phyloP scores from a whole-genome alignment of 2,888 invertebrate species.

The Rotaria magnacalcarata region DNA sequence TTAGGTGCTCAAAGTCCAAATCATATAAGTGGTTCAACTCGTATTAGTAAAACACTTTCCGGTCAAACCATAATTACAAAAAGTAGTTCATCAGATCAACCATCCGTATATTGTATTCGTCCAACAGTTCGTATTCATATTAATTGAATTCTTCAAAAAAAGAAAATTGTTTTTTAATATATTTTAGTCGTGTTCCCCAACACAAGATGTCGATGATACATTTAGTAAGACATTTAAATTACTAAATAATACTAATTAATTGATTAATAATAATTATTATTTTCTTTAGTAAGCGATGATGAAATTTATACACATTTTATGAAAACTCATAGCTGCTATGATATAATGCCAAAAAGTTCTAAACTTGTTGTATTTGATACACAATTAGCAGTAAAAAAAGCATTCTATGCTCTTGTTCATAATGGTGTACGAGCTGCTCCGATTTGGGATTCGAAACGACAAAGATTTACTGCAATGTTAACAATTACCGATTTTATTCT shows the following conservation, averaged over 20 bases:
- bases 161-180: background rate
- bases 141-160: too few relatives aligned
- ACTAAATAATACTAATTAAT: background rate
- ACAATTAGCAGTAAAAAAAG: conserved; percentile 87
- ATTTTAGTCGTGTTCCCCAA: conserved; percentile 5
- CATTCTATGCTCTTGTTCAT: conserved; percentile 96
- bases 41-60: background rate
- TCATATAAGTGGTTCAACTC: background rate
- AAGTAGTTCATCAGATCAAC: background rate
- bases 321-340: conserved; percentile 99
- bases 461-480: conserved; percentile 92
- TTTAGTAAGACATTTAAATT: background rate
- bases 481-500: conserved; percentile 99
- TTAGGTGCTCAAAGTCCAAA: conserved; percentile 31
- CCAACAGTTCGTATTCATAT: conserved; percentile 5
- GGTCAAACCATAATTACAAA: background rate
- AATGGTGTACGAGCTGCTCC: conserved; percentile 96
- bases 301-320: conserved; percentile 97
- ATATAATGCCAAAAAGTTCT: conserved; percentile 96
- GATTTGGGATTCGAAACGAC: conserved; percentile 86
- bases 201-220: background rate
- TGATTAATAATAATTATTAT: background rate
- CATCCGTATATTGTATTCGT: conserved; percentile 25
- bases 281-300: conserved; percentile 70
- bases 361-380: conserved; percentile 99